Base-by-base conservation (phyloP, 2,113 vertebrate species). In the Dasyornis broadbenti region DNA sequence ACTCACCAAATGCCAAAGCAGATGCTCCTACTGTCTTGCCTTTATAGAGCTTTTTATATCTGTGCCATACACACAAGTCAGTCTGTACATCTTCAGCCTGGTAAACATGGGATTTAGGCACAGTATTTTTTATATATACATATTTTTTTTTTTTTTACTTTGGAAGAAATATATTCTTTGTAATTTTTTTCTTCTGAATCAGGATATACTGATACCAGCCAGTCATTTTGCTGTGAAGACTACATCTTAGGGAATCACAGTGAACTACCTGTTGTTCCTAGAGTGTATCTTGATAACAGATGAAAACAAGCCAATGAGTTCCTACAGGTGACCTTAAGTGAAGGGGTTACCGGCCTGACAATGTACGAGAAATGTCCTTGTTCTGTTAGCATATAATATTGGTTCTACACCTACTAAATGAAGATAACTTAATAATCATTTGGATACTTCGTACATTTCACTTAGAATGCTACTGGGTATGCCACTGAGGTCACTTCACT, bases 271-370 rank as follows among this genome's bases (percentile, higher is more conserved):
- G 9, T 82, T 73, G 33, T 47, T 69, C 17, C 33, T 15, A 19
- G 30, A 71, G 6, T 10, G 22, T 52, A 15, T 12, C 8, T 40
- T 18, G 10, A 9, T 60, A 42, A 8, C 8, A 60, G 13, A 26
- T 42, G 73, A 50, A 88, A 82, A 59, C 12, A 14, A 63, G 10
- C 6, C 24, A 53, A 21, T 52, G 65, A 53, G 7, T 27, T 89
- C 28, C 42, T 61, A 11, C 0, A 1, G 0, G 3, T 54, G 45
- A 82, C n/a, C n/a, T n/a, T n/a, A n/a, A n/a, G n/a, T n/a, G n/a
- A 87, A 61, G 17, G 30, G 22, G 17, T 45, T 78, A 59, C 10
- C 13, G 39, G 47, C 1, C 3, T 66, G 44, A 11, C 28, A 47
- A 42, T 28, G 4, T 45, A 44, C 37, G 33, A 65, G 27, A 83